Conservation (phyloP, 2,113 vertebrate genomes). For the Lagopus muta region DNA sequence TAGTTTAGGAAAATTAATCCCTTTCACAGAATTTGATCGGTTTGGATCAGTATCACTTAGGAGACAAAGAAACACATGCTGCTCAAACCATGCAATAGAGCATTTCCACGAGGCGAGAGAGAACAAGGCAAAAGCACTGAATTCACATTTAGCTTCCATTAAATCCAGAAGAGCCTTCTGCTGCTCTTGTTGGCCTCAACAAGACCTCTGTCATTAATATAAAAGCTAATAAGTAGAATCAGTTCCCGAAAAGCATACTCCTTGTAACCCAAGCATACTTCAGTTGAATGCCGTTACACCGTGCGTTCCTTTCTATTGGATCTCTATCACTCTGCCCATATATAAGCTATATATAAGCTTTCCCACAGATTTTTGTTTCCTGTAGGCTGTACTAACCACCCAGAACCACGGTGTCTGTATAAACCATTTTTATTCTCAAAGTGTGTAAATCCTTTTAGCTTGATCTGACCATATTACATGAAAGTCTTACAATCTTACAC, state of each 20-base stretch:
- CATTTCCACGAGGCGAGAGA: not conserved
- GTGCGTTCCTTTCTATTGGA: not conserved
- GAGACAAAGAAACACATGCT: not conserved
- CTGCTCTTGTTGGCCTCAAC: not conserved
- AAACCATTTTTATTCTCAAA: not conserved
- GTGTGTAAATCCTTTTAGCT: not conserved
- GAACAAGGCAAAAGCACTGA: not conserved
- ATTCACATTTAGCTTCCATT: not conserved
- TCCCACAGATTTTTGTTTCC: not conserved
- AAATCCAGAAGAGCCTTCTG: not conserved
- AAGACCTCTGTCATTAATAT: not conserved
- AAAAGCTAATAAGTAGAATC: not conserved
- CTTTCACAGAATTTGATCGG: not conserved
- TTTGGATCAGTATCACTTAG: constrained; percentile 2
- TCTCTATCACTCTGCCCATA: not conserved
- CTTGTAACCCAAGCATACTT: not conserved
- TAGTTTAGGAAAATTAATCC: constrained; percentile 56
- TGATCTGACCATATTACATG: not conserved
- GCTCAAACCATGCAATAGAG: not conserved
- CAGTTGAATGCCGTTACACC: not conserved
- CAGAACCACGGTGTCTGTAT: not conserved
- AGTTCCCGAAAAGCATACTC: not conserved
- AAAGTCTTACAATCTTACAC: not conserved
- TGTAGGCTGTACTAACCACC: not conserved
- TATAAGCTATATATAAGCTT: not conserved